Evolutionary conservation across 2,797 vertebrate genomes (phyloP).

Genomic region (Cossypha dichroa): DNA sequence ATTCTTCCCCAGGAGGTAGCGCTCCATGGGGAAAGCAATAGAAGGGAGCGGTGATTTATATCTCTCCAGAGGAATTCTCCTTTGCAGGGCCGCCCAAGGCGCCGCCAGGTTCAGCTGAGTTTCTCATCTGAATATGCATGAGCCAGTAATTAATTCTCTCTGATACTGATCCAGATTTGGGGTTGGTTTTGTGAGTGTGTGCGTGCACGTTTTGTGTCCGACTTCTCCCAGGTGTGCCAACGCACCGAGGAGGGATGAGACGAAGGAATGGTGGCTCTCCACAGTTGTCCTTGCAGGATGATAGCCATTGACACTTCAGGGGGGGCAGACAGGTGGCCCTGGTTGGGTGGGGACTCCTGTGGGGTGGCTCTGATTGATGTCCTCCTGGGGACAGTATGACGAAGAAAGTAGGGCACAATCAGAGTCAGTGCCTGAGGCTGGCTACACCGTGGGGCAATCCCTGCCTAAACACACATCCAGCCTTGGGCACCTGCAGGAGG

Average conservation of each 20-base stretch:
- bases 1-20: conserved; percentile 52
- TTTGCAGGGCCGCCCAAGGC: conserved; percentile 50
- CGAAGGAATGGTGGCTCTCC: neutral
- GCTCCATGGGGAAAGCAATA: neutral
- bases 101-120: conserved; percentile 58
- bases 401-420: neutral
- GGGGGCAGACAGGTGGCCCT: neutral
- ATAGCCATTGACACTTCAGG: rapidly evolving
- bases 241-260: neutral
- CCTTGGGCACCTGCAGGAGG: neutral
- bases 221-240: conserved; percentile 13
- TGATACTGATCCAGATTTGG: conserved; percentile 42
- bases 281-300: neutral
- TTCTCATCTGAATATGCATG: conserved; percentile 62
- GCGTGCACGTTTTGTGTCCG: neutral
- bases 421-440: neutral
- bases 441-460: neutral
- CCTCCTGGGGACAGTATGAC: neutral
- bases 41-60: conserved; percentile 53
- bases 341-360: neutral
- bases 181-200: conserved; percentile 29
- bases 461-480: neutral
- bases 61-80: conserved; percentile 62
- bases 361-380: neutral
- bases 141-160: conserved; percentile 68